These are phyloP conservation scores for Hystrix brachyura DNA, from an alignment of 2,113 vertebrate species.

Conservation along the genomic window DNA sequence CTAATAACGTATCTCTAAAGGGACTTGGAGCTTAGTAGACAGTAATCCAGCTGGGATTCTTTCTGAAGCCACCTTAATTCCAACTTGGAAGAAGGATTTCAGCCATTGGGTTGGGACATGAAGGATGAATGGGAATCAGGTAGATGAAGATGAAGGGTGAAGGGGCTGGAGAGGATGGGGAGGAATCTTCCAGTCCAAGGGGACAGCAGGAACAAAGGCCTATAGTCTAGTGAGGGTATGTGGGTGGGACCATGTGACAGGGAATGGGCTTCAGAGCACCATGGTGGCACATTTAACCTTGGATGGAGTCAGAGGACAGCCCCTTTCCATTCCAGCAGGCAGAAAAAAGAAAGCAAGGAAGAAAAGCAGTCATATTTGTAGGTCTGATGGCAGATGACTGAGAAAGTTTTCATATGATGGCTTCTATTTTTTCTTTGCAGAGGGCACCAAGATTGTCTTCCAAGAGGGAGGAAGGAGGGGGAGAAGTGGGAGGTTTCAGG, in stretches of 20 bases:
- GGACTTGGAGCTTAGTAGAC: not conserved
- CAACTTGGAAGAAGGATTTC: not conserved
- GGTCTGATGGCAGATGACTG: not conserved
- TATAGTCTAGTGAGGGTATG: not conserved
- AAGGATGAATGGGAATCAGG: not conserved
- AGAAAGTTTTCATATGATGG: not conserved
- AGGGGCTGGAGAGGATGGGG: too few species aligned
- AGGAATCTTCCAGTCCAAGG: not conserved
- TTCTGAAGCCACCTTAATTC: not conserved
- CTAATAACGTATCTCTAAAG: not conserved
- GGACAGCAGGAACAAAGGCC: not conserved
- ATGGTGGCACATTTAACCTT: not conserved
- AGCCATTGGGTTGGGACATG: not conserved
- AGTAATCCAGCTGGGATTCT: not conserved
- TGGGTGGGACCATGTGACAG: not conserved
- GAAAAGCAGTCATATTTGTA: not conserved
- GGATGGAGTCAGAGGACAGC: not conserved
- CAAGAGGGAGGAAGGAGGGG: not conserved
- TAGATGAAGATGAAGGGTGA: not conserved
- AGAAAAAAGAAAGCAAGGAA: not conserved
- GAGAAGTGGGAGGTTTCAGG: not conserved
- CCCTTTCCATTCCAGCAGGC: not conserved
- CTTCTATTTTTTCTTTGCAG: slow-evolving; percentile 44
- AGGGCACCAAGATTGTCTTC: not conserved
- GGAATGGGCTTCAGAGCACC: not conserved